Evolutionary conservation across 2,888 invertebrate species (phyloP).

Genomic region (Hypercompe scribonia): DNA sequence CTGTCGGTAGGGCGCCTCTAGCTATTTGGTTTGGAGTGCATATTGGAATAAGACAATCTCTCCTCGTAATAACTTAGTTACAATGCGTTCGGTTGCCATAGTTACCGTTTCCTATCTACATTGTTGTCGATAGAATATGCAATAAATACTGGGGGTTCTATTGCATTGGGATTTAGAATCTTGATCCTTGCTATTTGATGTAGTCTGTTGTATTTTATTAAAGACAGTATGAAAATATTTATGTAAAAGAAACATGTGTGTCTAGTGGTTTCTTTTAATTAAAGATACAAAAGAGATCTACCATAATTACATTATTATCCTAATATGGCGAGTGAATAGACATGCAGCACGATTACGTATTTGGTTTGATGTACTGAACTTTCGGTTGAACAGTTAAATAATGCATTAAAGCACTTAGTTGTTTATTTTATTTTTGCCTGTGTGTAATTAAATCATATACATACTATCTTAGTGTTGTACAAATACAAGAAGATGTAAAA

Average conservation of each 20-base stretch:
- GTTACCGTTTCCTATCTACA: conserved; percentile 29
- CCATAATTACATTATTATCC: too few species aligned
- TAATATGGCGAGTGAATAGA: too few species aligned
- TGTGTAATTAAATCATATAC: too few species aligned
- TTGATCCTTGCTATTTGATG: not conserved
- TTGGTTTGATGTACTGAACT: too few species aligned
- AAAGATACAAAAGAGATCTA: too few species aligned
- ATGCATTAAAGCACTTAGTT: too few species aligned
- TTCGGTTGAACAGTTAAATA: too few species aligned
- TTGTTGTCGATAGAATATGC: conserved; percentile 2
- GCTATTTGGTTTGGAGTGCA: conserved; percentile 80
- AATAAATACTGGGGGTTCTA: not conserved
- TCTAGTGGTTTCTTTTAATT: not conserved
- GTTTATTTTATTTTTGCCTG: too few species aligned
- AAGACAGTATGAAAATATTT: not conserved
- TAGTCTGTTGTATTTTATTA: not conserved
- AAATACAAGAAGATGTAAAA: too few species aligned
- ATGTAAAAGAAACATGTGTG: too few species aligned
- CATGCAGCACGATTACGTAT: too few species aligned
- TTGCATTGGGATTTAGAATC: not conserved
- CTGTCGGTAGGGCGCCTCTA: conserved; percentile 61
- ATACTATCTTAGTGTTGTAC: too few species aligned
- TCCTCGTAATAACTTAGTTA: conserved; percentile 67
- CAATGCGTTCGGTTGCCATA: conserved; percentile 31
- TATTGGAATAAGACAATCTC: conserved; percentile 81